Evolutionary conservation across 1,140 invertebrate genomes (phyloP).

Genomic region (Leptinotarsa defecta): DNA sequence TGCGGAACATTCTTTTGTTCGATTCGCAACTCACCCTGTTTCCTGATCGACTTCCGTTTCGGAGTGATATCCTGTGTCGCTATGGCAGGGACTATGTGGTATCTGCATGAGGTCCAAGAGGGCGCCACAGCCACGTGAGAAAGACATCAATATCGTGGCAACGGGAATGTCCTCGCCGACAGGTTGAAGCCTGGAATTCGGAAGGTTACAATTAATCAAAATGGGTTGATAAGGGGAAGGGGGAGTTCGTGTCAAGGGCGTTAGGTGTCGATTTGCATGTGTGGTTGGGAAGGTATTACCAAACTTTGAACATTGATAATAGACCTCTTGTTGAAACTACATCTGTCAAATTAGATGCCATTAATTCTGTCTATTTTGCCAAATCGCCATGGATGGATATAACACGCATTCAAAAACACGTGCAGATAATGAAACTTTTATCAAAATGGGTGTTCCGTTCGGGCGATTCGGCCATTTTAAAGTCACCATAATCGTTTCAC

Average conservation of each 20-base stretch:
- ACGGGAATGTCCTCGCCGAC: conserved; percentile 63
- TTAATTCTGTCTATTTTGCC: no score
- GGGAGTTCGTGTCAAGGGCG: neutral
- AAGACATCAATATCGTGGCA: conserved; percentile 80
- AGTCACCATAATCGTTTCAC: no score
- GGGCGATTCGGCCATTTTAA: no score
- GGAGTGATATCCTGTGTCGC: conserved; percentile 75
- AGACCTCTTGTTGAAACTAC: no score
- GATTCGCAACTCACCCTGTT: conserved; percentile 39
- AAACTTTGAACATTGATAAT: no score
- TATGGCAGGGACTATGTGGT: conserved; percentile 59
- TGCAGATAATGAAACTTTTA: no score
- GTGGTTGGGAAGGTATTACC: neutral
- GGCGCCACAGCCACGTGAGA: conserved; percentile 79
- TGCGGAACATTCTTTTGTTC: no score
- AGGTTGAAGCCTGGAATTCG: conserved; percentile 54
- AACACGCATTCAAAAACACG: no score
- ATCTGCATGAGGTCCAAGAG: conserved; percentile 76
- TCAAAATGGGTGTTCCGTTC: no score
- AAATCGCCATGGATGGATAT: no score
- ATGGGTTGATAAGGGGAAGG: neutral
- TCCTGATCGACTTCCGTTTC: conserved; percentile 70
- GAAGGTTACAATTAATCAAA: conserved; percentile 1
- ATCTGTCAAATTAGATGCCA: no score
- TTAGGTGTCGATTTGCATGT: neutral